Percentiles rank a stretch among this genome's conserved stretches.
Evolutionary conservation across 2,113 vertebrate genomes (phyloP).

Genomic region (Isurus oxyrinchus): DNA sequence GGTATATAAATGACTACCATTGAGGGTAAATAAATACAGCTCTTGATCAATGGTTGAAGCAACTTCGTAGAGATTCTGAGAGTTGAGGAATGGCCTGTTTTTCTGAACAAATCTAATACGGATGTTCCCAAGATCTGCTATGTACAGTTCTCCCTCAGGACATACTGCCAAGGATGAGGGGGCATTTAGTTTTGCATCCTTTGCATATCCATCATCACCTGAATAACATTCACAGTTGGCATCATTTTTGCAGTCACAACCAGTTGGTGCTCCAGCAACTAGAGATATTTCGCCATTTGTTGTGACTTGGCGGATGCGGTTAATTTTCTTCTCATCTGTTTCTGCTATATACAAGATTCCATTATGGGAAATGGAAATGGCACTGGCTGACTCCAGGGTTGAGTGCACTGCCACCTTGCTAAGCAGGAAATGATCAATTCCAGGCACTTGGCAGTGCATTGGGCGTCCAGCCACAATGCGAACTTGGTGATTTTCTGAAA

Average conservation of each 20-base stretch:
- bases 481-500: slow-evolving; percentile 95
- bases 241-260: slow-evolving; percentile 94
- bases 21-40: slow-evolving; percentile 90
- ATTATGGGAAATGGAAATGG: slow-evolving; percentile 82
- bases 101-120: slow-evolving; percentile 86
- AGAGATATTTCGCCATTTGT: slow-evolving; percentile 89
- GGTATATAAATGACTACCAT: slow-evolving; percentile 87
- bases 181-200: slow-evolving; percentile 85
- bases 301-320: slow-evolving; percentile 87
- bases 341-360: slow-evolving; percentile 89
- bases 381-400: slow-evolving; percentile 85
- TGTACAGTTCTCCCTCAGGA: slow-evolving; percentile 84
- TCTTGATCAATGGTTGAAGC: slow-evolving; percentile 92
- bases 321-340: slow-evolving; percentile 94
- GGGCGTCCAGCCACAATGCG: slow-evolving; percentile 89
- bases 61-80: slow-evolving; percentile 87
- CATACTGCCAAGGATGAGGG: slow-evolving; percentile 87
- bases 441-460: slow-evolving; percentile 96
- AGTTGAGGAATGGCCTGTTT: slow-evolving; percentile 87
- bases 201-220: slow-evolving; percentile 89
- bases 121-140: slow-evolving; percentile 89
- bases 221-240: slow-evolving; percentile 97
- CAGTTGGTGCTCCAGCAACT: slow-evolving; percentile 83
- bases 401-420: slow-evolving; percentile 90
- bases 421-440: slow-evolving; percentile 91